These are phyloP conservation scores for Dysidea cf. avara DNA, from an alignment of 37 sponge, comb jelly and placozoan species.

Conservation along the genomic window DNA sequence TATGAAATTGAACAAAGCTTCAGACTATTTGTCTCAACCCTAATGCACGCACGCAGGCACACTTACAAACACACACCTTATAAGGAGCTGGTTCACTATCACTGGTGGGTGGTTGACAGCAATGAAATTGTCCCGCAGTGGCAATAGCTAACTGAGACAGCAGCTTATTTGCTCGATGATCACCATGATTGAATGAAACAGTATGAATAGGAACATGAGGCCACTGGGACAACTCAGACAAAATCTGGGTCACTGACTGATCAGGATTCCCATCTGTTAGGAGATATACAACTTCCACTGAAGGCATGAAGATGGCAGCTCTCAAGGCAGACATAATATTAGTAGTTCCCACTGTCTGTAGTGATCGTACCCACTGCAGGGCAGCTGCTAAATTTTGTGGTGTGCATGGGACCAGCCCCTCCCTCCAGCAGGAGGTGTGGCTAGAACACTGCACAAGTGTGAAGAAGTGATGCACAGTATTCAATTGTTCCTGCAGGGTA, in stretches of 20 bases:
- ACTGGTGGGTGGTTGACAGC: too few relatives aligned
- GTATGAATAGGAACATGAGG: constrained; percentile 77
- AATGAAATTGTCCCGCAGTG: constrained; percentile 65
- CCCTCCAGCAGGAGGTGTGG: constrained; percentile 52
- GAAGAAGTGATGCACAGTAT: constrained; percentile 2
- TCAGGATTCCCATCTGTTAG: constrained; percentile 85
- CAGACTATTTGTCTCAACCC: too few relatives aligned
- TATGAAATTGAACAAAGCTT: too few relatives aligned
- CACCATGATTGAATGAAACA: constrained; percentile 92
- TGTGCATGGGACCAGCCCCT: constrained; percentile 52
- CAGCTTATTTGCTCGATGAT: constrained; percentile 76
- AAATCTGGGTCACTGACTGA: constrained; percentile 54
- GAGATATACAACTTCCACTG: constrained; percentile 79
- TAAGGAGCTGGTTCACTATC: constrained; percentile 50
- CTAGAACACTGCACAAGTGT: constrained; percentile 68
- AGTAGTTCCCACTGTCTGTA: constrained; percentile 72
- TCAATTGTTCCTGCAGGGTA: constrained; percentile 30
- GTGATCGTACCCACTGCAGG: constrained; percentile 71
- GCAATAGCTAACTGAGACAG: constrained; percentile 68
- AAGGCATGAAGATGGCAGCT: constrained; percentile 37
- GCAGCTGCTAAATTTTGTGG: constrained; percentile 49
- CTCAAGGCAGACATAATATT: constrained; percentile 71
- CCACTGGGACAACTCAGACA: constrained; percentile 58
- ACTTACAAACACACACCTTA: constrained; percentile 43
- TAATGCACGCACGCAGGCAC: too few relatives aligned